Base-by-base conservation (phyloP, 2,888 invertebrate genomes). In the Cataglyphis livida region DNA sequence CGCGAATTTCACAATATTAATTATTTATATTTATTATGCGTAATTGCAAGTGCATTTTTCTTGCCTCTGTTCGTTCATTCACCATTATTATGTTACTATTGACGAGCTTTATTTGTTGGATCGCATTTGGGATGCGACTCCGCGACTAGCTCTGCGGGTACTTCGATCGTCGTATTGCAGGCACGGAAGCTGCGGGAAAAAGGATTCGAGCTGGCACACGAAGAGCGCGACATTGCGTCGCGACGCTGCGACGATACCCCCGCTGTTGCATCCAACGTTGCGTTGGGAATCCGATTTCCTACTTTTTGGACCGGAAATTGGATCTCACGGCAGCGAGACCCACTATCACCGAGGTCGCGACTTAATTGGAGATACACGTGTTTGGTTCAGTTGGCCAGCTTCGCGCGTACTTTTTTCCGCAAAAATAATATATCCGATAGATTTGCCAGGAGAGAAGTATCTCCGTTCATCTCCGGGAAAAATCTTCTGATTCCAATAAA, bases 131-230 rank as follows among this genome's bases (percentile, higher is more conserved):
- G 83, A 35, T 62, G 65, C n/a, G n/a, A n/a, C 65, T 38, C 18
- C 48, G 48, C 18, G 48, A 48, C 48, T 74, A 41, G 57, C 62
- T 75, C 85, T 73, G 83, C 88, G 70, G 85, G 62, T 87, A 65
- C 70, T 85, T 85, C 74, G 70, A 79, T 75, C 74, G 74, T 57
- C 78, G 51, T 66, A 66, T 38, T 82, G 85, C 87, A 66, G 82
- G 28, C 38, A 28, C 7, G 66, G 71, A 79, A 82, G 79, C 73
- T 85, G 83, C 66, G 71, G 75, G 73, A 61, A 81, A 81, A 74
- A 82, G 48, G 35, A 54, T 18, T 41, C 65, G 64, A 62, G 57
- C 38, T 75, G 85, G 85, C 85, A 65, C 74, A 59, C 51, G 59
- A 51, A 48, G 32, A 73, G 25, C 65, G 65, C 64, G 62, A 65